phyloP scores from a whole-genome alignment of 23 tunicate species.

The Pegea sp. region DNA sequence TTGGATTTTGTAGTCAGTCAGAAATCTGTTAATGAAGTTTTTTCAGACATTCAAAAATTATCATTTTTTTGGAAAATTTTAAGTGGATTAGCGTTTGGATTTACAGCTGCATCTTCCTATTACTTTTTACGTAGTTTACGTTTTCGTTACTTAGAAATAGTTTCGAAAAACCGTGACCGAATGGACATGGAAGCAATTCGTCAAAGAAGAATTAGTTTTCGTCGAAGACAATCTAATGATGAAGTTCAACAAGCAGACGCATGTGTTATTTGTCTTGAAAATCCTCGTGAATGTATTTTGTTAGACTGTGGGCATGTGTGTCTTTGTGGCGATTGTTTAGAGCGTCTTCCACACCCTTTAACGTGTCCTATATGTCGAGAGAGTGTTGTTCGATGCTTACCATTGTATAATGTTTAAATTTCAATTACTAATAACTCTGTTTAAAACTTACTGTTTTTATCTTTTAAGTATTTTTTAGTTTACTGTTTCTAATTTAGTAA shows the following conservation, averaged over 20 bases:
- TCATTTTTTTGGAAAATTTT: slow-evolving; percentile 29
- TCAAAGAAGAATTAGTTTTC: slow-evolving; percentile 9
- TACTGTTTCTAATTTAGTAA: too few species aligned
- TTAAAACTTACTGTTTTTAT: too few species aligned
- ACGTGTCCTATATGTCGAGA: slow-evolving; percentile 66
- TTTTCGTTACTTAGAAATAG: slow-evolving; percentile 5
- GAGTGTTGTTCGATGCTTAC: slow-evolving; percentile 21
- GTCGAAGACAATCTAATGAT: slow-evolving; percentile 5
- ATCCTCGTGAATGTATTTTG: slow-evolving; percentile 63
- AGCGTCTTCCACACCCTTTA: slow-evolving; percentile 40
- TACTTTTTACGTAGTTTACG: slow-evolving; percentile 14
- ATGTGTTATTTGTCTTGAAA: slow-evolving; percentile 49
- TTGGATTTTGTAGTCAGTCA: slow-evolving; percentile 44
- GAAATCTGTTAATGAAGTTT: slow-evolving; percentile 23
- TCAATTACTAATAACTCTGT: too few species aligned
- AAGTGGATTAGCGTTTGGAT: slow-evolving; percentile 18
- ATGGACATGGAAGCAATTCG: slow-evolving; percentile 26
- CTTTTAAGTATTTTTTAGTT: too few species aligned
- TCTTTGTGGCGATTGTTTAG: slow-evolving; percentile 65
- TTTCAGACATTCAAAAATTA: slow-evolving; percentile 4
- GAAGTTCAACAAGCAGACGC: background rate
- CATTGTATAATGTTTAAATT: slow-evolving; percentile 28
- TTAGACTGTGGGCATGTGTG: slow-evolving; percentile 86
- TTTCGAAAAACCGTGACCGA: slow-evolving; percentile 5
- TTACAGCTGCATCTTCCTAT: slow-evolving; percentile 21